phyloP scores from a whole-genome alignment of 2,888 invertebrate genomes.

The Chrysina gloriosa region DNA sequence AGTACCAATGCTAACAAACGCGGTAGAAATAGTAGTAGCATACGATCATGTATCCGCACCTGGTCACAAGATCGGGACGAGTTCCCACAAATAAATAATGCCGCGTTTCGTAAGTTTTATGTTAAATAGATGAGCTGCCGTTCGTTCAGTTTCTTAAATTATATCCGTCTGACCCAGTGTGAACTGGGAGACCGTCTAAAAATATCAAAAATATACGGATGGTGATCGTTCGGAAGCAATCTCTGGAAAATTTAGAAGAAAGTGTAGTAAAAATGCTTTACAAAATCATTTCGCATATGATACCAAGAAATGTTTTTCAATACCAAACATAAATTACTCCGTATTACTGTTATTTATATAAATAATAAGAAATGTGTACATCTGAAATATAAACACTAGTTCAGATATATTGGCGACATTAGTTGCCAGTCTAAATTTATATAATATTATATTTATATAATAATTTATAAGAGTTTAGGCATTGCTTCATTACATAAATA shows the following conservation, averaged over 20 bases:
- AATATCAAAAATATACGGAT: constrained; percentile 26
- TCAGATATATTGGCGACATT: too few species aligned
- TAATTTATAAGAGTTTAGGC: too few species aligned
- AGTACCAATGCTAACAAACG: constrained; percentile 4
- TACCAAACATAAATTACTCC: too few species aligned
- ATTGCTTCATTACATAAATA: too few species aligned
- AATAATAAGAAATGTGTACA: too few species aligned
- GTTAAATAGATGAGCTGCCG: constrained; percentile 33
- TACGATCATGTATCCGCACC: constrained; percentile 36
- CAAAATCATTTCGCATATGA: neutral
- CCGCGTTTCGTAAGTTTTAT: constrained; percentile 35
- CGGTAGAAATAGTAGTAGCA: constrained; percentile 8
- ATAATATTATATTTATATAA: too few species aligned
- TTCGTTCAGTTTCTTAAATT: constrained; percentile 34
- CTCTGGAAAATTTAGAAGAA: constrained; percentile 1
- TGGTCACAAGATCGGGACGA: constrained; percentile 27
- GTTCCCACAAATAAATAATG: constrained; percentile 36
- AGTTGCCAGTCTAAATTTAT: too few species aligned
- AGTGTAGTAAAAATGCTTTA: neutral
- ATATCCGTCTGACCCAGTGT: constrained; percentile 36
- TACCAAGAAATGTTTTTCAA: too few species aligned
- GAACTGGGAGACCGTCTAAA: constrained; percentile 29
- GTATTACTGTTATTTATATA: too few species aligned
- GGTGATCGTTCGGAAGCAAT: constrained; percentile 2
- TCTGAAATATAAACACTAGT: too few species aligned